Percentiles rank a stretch among this genome's conserved stretches.
These are phyloP conservation scores for Chionodraco myersi DNA, from an alignment of 2,113 vertebrate species.

Conservation along the genomic window DNA sequence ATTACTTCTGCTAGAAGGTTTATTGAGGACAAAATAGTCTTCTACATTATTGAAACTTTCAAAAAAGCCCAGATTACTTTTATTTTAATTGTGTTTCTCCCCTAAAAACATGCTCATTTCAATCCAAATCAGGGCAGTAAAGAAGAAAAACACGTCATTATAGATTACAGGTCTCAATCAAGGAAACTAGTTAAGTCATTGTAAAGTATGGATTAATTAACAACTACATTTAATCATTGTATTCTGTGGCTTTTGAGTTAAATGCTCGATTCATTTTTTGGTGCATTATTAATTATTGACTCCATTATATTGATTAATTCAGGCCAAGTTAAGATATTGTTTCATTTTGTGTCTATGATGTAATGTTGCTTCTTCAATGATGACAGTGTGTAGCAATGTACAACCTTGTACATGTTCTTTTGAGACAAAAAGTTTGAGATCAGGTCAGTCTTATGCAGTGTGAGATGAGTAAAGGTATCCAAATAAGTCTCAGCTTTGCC, in stretches of 20 bases:
- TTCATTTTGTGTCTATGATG: background rate
- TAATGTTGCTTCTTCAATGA: background rate
- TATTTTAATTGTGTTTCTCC: too few species aligned
- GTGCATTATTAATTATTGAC: background rate
- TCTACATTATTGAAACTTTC: too few species aligned
- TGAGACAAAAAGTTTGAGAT: background rate
- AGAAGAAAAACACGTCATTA: background rate
- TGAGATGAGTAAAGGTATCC: background rate
- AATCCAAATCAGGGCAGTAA: too few species aligned
- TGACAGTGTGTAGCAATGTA: background rate
- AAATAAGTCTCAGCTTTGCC: background rate
- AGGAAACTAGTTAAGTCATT: background rate
- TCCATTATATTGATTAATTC: background rate
- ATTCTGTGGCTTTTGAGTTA: background rate
- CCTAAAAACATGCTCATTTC: too few species aligned
- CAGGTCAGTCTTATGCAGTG: background rate
- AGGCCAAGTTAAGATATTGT: background rate
- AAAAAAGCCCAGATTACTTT: too few species aligned
- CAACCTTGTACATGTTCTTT: background rate
- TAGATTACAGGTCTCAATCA: background rate
- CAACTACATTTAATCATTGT: background rate
- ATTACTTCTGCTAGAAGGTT: too few species aligned
- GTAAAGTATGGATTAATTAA: background rate
- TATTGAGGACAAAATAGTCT: too few species aligned
- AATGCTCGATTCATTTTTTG: too few species aligned